Percentiles rank a stretch among this genome's conserved stretches.
Evolutionary conservation across 2,888 invertebrate species (phyloP).

Genomic region (Stenichneumon culpator): DNA sequence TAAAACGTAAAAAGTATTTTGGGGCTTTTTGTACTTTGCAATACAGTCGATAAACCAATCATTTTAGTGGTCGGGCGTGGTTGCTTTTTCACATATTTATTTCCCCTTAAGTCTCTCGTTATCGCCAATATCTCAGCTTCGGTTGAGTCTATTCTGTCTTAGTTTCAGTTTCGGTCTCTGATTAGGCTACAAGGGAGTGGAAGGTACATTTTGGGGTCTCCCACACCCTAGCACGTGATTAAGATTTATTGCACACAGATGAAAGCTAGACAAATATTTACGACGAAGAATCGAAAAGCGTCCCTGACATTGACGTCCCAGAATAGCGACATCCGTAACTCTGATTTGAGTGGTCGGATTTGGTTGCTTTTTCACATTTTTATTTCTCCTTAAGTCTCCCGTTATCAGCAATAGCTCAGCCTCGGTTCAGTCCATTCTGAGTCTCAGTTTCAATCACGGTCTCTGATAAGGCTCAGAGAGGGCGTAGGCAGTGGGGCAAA

Average conservation of each 20-base stretch:
- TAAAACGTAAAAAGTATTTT: background rate
- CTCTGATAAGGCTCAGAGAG: background rate
- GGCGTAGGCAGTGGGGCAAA: background rate
- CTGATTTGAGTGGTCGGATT: constrained; percentile 24
- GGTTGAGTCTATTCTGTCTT: background rate
- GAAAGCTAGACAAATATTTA: constrained; percentile 3
- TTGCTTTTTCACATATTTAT: background rate
- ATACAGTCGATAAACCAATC: background rate
- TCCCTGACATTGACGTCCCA: constrained; percentile 16
- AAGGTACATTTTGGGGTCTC: background rate
- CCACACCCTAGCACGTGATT: too few species aligned
- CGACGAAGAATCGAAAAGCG: constrained; percentile 10
- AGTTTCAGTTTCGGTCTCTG: background rate
- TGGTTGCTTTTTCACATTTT: background rate
- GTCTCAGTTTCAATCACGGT: background rate
- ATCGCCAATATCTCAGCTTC: background rate
- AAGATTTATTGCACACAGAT: background rate
- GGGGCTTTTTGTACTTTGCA: background rate
- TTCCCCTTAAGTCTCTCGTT: background rate
- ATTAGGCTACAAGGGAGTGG: background rate
- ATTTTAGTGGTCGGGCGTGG: background rate
- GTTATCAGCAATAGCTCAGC: background rate
- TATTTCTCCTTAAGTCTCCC: background rate
- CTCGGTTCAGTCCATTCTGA: too few species aligned
- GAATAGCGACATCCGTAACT: constrained; percentile 44